Base-by-base conservation (phyloP, 2,888 invertebrate species). In the Agonopterix alstromeriana region DNA sequence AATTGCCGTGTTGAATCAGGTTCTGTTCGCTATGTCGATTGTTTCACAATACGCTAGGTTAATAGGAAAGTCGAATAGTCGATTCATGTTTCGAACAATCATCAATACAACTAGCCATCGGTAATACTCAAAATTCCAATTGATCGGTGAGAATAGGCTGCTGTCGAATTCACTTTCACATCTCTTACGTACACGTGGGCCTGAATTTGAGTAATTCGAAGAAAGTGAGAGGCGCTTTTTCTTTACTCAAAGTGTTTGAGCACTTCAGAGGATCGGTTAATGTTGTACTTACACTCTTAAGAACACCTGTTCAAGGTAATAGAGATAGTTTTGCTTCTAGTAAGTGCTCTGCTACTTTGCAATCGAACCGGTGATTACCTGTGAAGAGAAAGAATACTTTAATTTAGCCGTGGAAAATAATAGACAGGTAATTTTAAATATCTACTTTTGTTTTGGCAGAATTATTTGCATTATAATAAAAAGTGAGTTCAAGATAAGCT, bases 161-260 rank as follows among this genome's bases (percentile, higher is more conserved):
- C 46, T 48, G 64, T 57, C 66, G 67, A 73, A 70, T 67, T 73
- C 77, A 83, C 86, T 86, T 87, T 87, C 86, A 77, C 83, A 63
- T 58, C 48, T 36, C 43, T 56, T 48, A 47, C 54, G 61, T 64
- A 71, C 69, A 72, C 72, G 73, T 73, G 73, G 67, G 61, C 57
- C 60, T 54, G 66, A 77, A 73, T 77, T 75, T 73, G 69, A 76
- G 71, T 68, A 64, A 73, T 71, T 65, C 63, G 63, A 78, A 73
- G 84, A 87, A 87, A 87, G 87, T 84, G 81, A 86, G 83, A 78
- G 81, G 77, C 63, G 50, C 81, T 83, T 79, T 85, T 86, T 83
- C 82, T 85, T 84, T 85, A 65, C 74, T 57, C 70, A 77, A 70
- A 63, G 51, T 73, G 62, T 84, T 82, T 79, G 73, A 61, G 60